Evolutionary conservation across 2,113 vertebrate species (phyloP).

Genomic region (Tylochromis polylepis): DNA sequence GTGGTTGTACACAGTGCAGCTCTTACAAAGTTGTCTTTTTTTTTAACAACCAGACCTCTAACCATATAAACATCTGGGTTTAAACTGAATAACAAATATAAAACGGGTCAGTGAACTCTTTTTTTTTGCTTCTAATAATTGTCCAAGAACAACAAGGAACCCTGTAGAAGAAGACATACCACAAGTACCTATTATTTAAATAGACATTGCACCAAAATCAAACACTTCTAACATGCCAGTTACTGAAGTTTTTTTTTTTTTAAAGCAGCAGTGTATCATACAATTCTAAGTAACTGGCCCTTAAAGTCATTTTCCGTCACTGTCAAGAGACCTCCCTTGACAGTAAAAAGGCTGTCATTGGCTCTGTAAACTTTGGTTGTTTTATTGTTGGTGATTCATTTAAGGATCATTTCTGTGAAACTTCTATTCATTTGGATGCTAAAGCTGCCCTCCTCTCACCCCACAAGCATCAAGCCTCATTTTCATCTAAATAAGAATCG

Average conservation of each 20-base stretch:
- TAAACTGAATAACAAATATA: neutral
- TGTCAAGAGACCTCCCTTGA: conserved; percentile 5
- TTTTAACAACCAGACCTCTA: neutral
- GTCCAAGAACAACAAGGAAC: neutral
- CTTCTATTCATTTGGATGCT: conserved; percentile 68
- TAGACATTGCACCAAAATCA: neutral
- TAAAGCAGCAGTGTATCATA: neutral
- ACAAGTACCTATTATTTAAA: neutral
- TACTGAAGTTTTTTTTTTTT: neutral
- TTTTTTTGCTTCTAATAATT: neutral
- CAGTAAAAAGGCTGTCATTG: conserved; percentile 22
- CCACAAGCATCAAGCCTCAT: conserved; percentile 76
- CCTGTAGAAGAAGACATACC: neutral
- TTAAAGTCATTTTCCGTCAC: conserved; percentile 5
- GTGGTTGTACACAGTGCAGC: neutral
- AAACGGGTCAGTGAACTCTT: neutral
- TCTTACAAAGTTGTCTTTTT: neutral
- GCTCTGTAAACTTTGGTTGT: conserved; percentile 42
- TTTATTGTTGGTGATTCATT: conserved; percentile 43
- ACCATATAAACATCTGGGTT: neutral
- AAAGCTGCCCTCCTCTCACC: conserved; percentile 72
- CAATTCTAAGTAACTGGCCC: neutral
- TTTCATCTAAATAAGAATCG: conserved; percentile 85
- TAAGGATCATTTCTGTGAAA: conserved; percentile 59
- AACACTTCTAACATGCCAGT: neutral